Percentiles rank a stretch among this genome's conserved stretches.
Evolutionary conservation across 1,140 invertebrate genomes (phyloP).

Genomic region (Anastrepha ludens): DNA sequence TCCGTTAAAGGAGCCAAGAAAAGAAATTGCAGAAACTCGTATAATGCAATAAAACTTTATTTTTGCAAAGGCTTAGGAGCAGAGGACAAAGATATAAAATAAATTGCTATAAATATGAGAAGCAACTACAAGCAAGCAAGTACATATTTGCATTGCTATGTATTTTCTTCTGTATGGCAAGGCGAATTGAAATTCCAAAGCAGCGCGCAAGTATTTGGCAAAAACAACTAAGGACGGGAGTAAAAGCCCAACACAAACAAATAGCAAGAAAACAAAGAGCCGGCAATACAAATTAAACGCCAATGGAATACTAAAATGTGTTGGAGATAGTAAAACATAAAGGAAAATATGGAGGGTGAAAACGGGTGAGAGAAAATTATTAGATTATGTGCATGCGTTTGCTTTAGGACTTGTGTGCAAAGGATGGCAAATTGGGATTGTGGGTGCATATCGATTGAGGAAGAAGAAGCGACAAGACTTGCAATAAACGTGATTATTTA

Average conservation of each 20-base stretch:
- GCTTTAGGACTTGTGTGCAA: background rate
- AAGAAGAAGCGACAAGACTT: background rate
- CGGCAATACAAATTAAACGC: conserved; percentile 23
- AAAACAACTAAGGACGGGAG: background rate
- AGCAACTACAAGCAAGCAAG: no score
- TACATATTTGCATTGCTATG: background rate
- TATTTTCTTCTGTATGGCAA: background rate
- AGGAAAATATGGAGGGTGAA: background rate
- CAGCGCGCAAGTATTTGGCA: background rate
- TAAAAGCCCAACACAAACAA: background rate
- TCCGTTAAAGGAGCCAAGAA: background rate
- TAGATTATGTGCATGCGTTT: conserved; percentile 3
- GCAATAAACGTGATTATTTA: background rate
- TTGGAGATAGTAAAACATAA: background rate
- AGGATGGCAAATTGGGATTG: background rate
- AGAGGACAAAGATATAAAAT: background rate
- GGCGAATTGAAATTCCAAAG: background rate
- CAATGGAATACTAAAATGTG: background rate
- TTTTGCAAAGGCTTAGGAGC: background rate
- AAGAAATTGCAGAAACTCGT: background rate
- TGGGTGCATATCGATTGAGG: background rate
- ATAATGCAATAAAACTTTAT: conserved; percentile 16
- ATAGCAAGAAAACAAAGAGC: background rate
- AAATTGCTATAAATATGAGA: no score
- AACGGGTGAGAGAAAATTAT: background rate